Conservation (phyloP, 2,888 invertebrate species). For the Deroplatys truncata region DNA sequence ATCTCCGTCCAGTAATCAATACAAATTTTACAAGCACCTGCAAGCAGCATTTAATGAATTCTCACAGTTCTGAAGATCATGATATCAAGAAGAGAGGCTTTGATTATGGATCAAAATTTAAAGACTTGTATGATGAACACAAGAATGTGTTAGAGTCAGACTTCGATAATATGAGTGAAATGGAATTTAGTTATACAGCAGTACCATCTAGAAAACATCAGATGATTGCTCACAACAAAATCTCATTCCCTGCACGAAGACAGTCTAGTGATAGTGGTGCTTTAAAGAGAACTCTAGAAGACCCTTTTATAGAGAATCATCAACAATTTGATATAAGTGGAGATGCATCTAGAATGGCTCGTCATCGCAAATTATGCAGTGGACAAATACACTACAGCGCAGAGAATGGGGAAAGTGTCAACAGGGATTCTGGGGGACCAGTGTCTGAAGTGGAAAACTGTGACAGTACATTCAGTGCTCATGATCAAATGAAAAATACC, state of each 20-base stretch:
- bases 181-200: neutral
- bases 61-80: neutral
- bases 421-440: neutral
- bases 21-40: constrained; percentile 46
- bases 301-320: neutral
- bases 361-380: neutral
- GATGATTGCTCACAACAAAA: neutral
- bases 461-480: neutral
- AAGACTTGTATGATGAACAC: constrained; percentile 44
- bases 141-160: constrained; percentile 33
- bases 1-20: constrained; percentile 49
- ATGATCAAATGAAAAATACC: neutral
- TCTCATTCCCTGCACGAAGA: neutral
- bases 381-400: neutral
- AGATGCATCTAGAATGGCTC: neutral
- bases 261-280: neutral
- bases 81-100: constrained; percentile 35
- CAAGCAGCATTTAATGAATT: neutral
- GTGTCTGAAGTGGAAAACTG: neutral
- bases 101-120: constrained; percentile 47
- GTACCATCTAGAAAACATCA: neutral
- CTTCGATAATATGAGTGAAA: neutral
- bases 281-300: neutral
- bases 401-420: neutral
- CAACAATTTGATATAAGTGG: neutral